Base-by-base conservation (phyloP, 1,140 invertebrate genomes). In the Nasonia longicornis region DNA sequence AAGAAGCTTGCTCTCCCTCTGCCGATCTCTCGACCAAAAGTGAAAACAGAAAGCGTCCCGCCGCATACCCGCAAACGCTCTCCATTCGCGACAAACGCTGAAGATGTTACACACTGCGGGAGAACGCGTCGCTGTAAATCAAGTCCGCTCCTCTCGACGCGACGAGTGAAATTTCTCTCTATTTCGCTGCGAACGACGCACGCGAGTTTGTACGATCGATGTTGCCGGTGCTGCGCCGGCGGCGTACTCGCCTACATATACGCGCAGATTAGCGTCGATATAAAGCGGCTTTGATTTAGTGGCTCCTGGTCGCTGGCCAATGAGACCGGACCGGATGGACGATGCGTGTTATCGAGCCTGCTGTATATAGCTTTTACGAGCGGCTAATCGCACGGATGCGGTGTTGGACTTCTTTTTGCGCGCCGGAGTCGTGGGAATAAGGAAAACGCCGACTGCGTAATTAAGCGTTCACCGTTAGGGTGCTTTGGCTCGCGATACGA, bases 181-280 rank as follows among this genome's bases (percentile, higher is more conserved):
- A 12, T 52, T 16, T 52, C 48, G 12, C 48, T 52, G 48, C 48
- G 48, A 14, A 16, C 12, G 22, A 12, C 20, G 72, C 26, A 58
- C 48, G 29, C 72, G 26, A 74, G 45, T 12, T 75, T 75, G 64
- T 75, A 75, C 73, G 73, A 75, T 75, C 48, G 48, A 26, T 31
- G 26, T n/a, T 3, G 48, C 48, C 26, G 22, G 22, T 0, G 22
- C 22, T 22, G n/a, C 7, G 52, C 20, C 11, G 1, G 48, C 48
- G 14, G 14, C 12, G 26, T 2, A 14, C 14, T 52, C 48, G 12
- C 16, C 1, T 52, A 52, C 14, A 16, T 52, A 52, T 52, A 52
- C 38, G 35, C 31, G 29, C 29, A 52, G 67, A 70, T 79, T 70
- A 58, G 67, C 38, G 42, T 58, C 48, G 48, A 58, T 75, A 58